Percentiles rank a stretch among this genome's conserved stretches.
These are phyloP conservation scores for Conus canariensis DNA, from an alignment of 2,888 invertebrate species.

Conservation along the genomic window DNA sequence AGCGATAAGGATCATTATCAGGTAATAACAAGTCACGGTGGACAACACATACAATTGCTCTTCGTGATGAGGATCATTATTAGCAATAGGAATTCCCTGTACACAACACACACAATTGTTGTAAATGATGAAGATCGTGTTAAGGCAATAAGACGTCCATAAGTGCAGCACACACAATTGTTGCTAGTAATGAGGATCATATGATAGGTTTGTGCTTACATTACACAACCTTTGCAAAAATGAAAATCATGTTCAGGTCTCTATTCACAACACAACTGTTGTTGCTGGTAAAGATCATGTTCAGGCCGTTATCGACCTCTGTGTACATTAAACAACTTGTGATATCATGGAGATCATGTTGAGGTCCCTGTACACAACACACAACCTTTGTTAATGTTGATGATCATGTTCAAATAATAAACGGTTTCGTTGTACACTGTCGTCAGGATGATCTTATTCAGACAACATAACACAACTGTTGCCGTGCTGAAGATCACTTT, in stretches of 20 bases:
- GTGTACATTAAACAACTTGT: slow-evolving; percentile 43
- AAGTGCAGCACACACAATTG: too few relatives aligned
- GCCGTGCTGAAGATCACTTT: too few relatives aligned
- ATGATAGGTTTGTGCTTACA: too few relatives aligned
- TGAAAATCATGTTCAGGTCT: slow-evolving; percentile 71
- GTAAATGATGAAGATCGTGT: neutral
- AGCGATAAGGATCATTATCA: neutral
- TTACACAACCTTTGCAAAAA: slow-evolving; percentile 58
- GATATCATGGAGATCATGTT: too few relatives aligned
- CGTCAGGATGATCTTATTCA: neutral
- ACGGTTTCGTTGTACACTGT: too few relatives aligned
- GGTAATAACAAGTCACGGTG: neutral
- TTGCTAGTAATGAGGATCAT: too few relatives aligned
- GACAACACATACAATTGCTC: slow-evolving; percentile 58
- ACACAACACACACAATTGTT: slow-evolving; percentile 27
- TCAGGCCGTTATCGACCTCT: slow-evolving; percentile 79
- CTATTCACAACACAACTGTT: too few relatives aligned
- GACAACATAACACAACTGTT: too few relatives aligned
- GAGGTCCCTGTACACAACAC: too few relatives aligned
- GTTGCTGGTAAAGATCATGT: slow-evolving; percentile 46
- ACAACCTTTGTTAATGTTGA: too few relatives aligned
- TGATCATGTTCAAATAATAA: too few relatives aligned
- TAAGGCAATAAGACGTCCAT: neutral
- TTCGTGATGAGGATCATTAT: slow-evolving; percentile 77
- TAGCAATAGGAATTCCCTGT: slow-evolving; percentile 78